Percentiles rank a stretch among this genome's conserved stretches.
Conservation (phyloP, 2,888 invertebrate genomes). For the Zygothrica quintamaculata region DNA sequence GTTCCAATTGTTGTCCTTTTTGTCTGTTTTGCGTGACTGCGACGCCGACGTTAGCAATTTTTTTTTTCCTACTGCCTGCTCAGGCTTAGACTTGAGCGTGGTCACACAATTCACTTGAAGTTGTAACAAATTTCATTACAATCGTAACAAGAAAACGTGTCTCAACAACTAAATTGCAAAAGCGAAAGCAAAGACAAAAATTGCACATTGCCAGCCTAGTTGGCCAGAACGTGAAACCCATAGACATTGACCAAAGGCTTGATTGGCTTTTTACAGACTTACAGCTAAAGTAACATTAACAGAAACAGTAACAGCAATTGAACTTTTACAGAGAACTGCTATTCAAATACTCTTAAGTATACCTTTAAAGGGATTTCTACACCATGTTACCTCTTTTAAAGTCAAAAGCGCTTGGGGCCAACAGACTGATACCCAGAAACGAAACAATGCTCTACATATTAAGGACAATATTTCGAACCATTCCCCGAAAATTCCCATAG, state of each 20-base stretch:
- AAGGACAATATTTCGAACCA: not conserved
- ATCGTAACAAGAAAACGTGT: constrained; percentile 79
- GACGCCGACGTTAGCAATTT: constrained; percentile 46
- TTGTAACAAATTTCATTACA: constrained; percentile 78
- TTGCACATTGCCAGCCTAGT: constrained; percentile 52
- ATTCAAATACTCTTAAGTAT: too few species aligned
- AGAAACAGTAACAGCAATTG: too few species aligned
- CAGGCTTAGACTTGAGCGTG: constrained; percentile 9
- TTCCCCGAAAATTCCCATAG: constrained; percentile 27
- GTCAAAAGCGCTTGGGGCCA: constrained; percentile 4
- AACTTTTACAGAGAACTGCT: too few species aligned
- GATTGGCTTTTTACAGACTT: constrained; percentile 59
- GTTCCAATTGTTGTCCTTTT: too few species aligned
- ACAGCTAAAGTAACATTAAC: not conserved
- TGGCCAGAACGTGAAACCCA: constrained; percentile 16
- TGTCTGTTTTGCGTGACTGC: constrained; percentile 55
- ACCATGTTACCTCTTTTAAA: constrained; percentile 20
- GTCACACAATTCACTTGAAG: constrained; percentile 72
- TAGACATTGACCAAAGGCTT: constrained; percentile 50
- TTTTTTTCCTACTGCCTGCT: constrained; percentile 11
- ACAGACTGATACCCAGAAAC: too few species aligned
- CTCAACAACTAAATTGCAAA: constrained; percentile 75
- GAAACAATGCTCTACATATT: constrained; percentile 19
- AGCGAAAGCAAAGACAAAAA: constrained; percentile 54
- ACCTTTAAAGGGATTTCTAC: too few species aligned